These are phyloP conservation scores for Stenolophus ochropezus DNA, from an alignment of 2,888 invertebrate genomes.

Conservation along the genomic window DNA sequence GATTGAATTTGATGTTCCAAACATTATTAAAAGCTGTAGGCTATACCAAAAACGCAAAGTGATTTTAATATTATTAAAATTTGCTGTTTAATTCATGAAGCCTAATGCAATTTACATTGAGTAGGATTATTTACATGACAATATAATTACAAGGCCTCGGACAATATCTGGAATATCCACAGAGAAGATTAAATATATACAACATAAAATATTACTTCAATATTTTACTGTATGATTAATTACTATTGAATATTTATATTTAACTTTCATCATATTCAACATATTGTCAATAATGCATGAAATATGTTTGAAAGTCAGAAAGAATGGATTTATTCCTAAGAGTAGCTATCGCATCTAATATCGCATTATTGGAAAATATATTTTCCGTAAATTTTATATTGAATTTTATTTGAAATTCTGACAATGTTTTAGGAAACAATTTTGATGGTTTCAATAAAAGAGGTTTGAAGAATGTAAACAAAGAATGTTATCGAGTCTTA, in stretches of 20 bases:
- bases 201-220: not conserved
- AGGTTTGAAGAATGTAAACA: not conserved
- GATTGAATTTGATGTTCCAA: slow-evolving; percentile 27
- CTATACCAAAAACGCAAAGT: slow-evolving; percentile 21
- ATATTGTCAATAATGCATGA: no score
- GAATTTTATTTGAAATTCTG: slow-evolving; percentile 21
- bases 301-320: no score
- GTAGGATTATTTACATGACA: slow-evolving; percentile 33
- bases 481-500: not conserved
- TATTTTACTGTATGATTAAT: not conserved
- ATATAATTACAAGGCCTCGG: slow-evolving; percentile 16
- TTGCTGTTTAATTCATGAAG: slow-evolving; percentile 30
- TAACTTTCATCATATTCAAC: no score
- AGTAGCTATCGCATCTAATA: slow-evolving; percentile 1
- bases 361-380: slow-evolving; percentile 5
- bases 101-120: slow-evolving; percentile 27
- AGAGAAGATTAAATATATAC: not conserved
- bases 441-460: slow-evolving; percentile 14
- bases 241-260: slow-evolving; percentile 4
- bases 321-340: not conserved
- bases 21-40: slow-evolving; percentile 3
- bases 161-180: not conserved
- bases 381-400: slow-evolving; percentile 30
- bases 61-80: slow-evolving; percentile 32
- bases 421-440: not conserved